Percentiles rank a stretch among this genome's conserved stretches.
phyloP scores from a whole-genome alignment of 1,140 invertebrate species.

The Drosophila chauvacae region DNA sequence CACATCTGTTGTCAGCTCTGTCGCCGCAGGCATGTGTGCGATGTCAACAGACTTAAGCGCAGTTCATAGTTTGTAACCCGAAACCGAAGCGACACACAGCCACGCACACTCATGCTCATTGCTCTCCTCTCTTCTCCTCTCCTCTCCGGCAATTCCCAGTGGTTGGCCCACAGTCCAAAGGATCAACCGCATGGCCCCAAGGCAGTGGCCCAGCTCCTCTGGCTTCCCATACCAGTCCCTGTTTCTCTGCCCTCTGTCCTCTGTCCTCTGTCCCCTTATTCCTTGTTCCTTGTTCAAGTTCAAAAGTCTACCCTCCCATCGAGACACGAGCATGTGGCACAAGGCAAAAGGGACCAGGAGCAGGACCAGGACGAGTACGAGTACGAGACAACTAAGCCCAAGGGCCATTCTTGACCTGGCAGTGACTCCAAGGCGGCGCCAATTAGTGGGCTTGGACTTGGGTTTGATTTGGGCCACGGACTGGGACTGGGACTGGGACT shows the following conservation, averaged over 20 bases:
- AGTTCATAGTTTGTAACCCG: conserved; percentile 47
- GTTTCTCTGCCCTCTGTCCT: no score
- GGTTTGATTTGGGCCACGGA: conserved; percentile 15
- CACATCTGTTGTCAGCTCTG: conserved; percentile 1
- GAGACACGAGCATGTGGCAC: conserved; percentile 2
- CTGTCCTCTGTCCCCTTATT: not conserved
- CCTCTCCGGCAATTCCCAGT: conserved; percentile 1
- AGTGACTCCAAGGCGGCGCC: conserved; percentile 55
- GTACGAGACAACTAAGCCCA: conserved; percentile 1
- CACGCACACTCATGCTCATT: not conserved
- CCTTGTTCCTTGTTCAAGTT: conserved; percentile 42
- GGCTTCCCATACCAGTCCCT: no score
- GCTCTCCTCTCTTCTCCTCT: not conserved
- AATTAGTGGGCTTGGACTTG: conserved; percentile 55
- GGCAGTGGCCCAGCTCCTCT: not conserved
- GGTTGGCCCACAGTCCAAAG: not conserved
- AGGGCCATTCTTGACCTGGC: conserved; percentile 59
- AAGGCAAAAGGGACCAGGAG: not conserved
- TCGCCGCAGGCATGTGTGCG: conserved; percentile 43
- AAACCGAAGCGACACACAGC: conserved; percentile 24
- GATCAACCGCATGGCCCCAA: conserved; percentile 28
- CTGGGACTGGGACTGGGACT: no score
- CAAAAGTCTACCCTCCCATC: conserved; percentile 46
- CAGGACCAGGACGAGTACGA: not conserved
- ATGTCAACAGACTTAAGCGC: conserved; percentile 61